phyloP scores from a whole-genome alignment of 2,113 vertebrate genomes.

The Tychaedon coryphoeus region DNA sequence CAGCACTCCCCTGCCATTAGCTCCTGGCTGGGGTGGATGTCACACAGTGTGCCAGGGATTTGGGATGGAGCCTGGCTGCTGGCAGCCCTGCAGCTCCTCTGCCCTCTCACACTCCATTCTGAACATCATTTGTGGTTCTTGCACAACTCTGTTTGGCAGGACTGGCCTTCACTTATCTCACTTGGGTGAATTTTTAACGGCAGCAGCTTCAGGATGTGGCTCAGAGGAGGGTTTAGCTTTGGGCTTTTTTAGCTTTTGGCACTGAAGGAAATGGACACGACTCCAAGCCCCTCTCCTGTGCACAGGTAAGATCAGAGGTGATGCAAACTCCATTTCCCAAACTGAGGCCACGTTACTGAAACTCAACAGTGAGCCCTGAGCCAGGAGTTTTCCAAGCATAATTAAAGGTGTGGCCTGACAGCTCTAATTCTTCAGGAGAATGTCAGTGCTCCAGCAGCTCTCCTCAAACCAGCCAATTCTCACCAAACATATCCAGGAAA shows the following conservation, averaged over 20 bases:
- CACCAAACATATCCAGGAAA: neutral
- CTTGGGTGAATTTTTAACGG: neutral
- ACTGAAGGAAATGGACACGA: neutral
- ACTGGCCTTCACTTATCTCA: neutral
- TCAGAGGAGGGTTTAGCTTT: neutral
- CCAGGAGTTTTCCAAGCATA: neutral
- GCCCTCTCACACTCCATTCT: neutral
- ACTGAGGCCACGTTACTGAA: neutral
- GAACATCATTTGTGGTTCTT: neutral
- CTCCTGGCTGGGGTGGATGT: neutral
- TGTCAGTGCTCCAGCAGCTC: neutral
- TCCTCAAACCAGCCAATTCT: neutral
- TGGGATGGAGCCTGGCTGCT: neutral
- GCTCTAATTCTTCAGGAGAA: neutral
- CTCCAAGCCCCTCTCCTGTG: neutral
- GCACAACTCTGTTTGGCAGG: neutral
- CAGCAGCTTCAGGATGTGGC: neutral
- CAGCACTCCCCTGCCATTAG: slow-evolving; percentile 29
- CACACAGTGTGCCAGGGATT: neutral
- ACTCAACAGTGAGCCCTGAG: neutral
- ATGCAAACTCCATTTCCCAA: neutral
- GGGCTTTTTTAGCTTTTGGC: neutral
- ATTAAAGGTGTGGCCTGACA: neutral
- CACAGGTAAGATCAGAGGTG: neutral
- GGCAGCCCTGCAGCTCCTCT: neutral